Evolutionary conservation across 2,113 vertebrate species (phyloP), one percentile per base, ranked within the genome.

Genomic region (Oryzias curvinotus): DNA sequence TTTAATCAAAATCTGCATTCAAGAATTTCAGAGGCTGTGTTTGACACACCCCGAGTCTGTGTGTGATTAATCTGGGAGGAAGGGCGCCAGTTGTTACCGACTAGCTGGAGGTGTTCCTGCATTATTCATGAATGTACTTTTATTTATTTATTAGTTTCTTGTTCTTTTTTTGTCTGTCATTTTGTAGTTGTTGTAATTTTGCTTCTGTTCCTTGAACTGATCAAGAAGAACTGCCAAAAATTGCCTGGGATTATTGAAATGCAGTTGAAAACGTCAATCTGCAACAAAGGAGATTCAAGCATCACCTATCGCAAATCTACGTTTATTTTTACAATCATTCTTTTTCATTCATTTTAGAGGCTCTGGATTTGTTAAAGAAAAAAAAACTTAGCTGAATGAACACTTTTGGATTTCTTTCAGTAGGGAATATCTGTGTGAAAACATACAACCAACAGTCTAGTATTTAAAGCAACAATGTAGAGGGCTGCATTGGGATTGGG

Each of bases 51-150:
- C 13, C 8, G 52, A 51, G 16, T 42, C 36, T 51, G 54, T 55
- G 58, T 60, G 45, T 52, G 65, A 71, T 62, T 54, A 66, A 71
- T 67, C 1, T 0, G 28, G 23, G 23, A 23, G 17, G 36, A 76
- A 49, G 28, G 26, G 17, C 52, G 41, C 42, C 1, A 48, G 28
- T 47, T 65, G 54, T 80, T 57, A 13, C 51, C 52, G 57, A 30
- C 48, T 48, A 3, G 25, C 51, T 59, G 42, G 14, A 78, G 54
- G 63, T 26, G 3, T 48, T 54, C 14, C 36, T 78, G 46, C 53
- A 60, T 78, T 70, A 77, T 83, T 74, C 43, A 79, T 68, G 13
- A 49, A 0, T 16, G 30, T 48, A 17, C 23, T 5, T 19, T 69
- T 51, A n/a, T 26, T 5, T 25, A 66, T 50, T 61, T 47, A 10